Conservation (phyloP, 2,888 invertebrate species). For the Leucania comma region DNA sequence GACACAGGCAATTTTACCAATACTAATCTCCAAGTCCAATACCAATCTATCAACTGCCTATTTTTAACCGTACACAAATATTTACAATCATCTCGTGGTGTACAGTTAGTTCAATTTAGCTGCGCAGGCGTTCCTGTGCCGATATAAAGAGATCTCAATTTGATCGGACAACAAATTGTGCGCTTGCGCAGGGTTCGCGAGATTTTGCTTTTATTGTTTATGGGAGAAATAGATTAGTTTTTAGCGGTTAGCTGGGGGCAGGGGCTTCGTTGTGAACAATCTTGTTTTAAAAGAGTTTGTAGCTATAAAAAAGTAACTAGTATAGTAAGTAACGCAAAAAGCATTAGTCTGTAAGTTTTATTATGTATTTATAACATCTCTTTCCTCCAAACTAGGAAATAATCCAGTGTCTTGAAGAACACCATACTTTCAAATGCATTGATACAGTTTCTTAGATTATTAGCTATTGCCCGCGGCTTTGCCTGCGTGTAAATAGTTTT, state of each 20-base stretch:
- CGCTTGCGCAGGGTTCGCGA: slow-evolving; percentile 56
- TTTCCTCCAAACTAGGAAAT: too few relatives aligned
- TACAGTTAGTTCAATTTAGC: slow-evolving; percentile 86
- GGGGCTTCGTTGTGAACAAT: slow-evolving; percentile 3
- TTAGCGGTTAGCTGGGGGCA: slow-evolving; percentile 34
- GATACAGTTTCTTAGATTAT: too few relatives aligned
- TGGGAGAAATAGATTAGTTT: slow-evolving; percentile 59
- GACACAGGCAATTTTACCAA: slow-evolving; percentile 11
- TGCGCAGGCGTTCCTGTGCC: slow-evolving; percentile 65
- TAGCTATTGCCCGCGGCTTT: too few relatives aligned
- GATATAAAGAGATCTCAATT: slow-evolving; percentile 80
- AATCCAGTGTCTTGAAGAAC: too few relatives aligned
- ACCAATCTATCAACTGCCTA: slow-evolving; percentile 50
- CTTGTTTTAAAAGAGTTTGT: too few relatives aligned
- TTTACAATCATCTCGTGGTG: slow-evolving; percentile 60
- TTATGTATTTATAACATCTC: too few relatives aligned
- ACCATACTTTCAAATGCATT: too few relatives aligned
- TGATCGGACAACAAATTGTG: slow-evolving; percentile 80
- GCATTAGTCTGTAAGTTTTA: too few relatives aligned
- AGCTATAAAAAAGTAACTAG: too few relatives aligned
- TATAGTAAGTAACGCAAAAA: too few relatives aligned
- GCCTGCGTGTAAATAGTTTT: too few relatives aligned
- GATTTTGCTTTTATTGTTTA: slow-evolving; percentile 61
- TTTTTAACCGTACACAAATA: slow-evolving; percentile 62
- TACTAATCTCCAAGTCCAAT: slow-evolving; percentile 1